phyloP scores from a whole-genome alignment of 2,797 vertebrate genomes.

The Propithecus deckenii region DNA sequence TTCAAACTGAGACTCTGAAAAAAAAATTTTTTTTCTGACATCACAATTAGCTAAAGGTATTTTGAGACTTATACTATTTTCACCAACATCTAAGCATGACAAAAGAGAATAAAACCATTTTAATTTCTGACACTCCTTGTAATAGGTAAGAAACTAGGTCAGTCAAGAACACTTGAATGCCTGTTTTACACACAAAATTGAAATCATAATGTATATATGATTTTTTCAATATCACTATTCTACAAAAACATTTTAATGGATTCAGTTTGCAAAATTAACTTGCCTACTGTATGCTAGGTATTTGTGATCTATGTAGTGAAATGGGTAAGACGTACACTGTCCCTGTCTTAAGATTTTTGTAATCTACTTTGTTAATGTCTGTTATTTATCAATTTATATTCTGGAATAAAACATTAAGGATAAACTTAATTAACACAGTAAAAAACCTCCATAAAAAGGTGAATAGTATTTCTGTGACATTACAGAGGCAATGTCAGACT shows the following conservation, averaged over 20 bases:
- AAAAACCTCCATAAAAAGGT: background rate
- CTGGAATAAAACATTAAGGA: background rate
- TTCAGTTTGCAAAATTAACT: background rate
- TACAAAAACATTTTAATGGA: background rate
- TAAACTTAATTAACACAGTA: background rate
- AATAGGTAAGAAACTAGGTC: background rate
- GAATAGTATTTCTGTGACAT: background rate
- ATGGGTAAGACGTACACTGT: background rate
- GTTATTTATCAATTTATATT: background rate
- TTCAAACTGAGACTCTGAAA: background rate
- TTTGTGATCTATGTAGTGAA: background rate
- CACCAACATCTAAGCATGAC: background rate
- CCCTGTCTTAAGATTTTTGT: background rate
- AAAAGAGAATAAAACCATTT: conserved; percentile 17
- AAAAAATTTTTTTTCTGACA: background rate
- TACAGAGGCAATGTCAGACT: background rate
- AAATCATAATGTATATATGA: background rate
- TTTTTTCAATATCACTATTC: background rate
- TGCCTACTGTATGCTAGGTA: background rate
- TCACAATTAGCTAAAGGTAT: background rate
- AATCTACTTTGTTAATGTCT: background rate
- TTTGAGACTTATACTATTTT: background rate
- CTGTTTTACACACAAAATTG: background rate
- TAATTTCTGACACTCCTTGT: background rate
- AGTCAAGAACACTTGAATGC: background rate